Conservation (phyloP, 2,888 invertebrate genomes). For the Epistrophella euchroma region DNA sequence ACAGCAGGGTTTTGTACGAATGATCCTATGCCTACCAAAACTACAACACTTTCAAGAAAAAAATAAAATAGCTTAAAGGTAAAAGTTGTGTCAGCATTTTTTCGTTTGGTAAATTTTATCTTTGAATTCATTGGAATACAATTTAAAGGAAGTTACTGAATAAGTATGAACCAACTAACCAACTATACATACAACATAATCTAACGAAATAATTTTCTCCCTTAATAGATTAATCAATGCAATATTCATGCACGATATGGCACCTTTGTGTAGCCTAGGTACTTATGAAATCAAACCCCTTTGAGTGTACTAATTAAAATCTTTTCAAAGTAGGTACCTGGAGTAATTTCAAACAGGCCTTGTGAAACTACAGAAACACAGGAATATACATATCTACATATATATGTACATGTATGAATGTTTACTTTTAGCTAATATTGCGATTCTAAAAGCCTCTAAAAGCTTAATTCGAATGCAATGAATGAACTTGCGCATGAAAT, state of each 20-base stretch:
- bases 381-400: not conserved
- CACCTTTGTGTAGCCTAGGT: no score
- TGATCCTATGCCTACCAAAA: no score
- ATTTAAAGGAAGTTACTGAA: not conserved
- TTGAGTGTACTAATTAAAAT: conserved; percentile 27
- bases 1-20: no score
- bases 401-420: not conserved
- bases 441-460: not conserved
- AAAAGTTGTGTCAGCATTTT: no score
- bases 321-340: conserved; percentile 27
- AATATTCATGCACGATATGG: no score
- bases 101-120: no score
- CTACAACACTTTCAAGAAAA: no score
- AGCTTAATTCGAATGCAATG: not conserved
- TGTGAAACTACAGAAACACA: not conserved
- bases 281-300: not conserved
- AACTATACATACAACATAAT: no score
- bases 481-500: conserved; percentile 23
- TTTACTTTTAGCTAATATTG: conserved; percentile 6
- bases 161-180: not conserved
- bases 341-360: conserved; percentile 2
- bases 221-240: not conserved
- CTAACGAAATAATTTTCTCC: not conserved
- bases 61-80: no score
- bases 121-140: not conserved